Conservation (phyloP, 2,888 invertebrate genomes). For the Cephus rjabovi region DNA sequence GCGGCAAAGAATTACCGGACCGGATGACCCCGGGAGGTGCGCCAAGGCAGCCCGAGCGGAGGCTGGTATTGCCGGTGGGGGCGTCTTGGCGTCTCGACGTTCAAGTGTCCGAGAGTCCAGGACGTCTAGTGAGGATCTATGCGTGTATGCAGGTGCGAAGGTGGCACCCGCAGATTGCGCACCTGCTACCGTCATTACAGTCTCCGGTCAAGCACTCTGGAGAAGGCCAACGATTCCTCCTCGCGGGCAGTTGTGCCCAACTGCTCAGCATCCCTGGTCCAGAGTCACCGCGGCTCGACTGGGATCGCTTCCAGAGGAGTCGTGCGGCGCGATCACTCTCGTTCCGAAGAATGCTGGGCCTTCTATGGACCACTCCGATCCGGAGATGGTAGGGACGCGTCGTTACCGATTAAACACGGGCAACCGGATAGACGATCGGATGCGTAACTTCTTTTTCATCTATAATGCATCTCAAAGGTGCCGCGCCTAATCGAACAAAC, state of each 20-base stretch:
- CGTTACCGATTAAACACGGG: slow-evolving; percentile 5
- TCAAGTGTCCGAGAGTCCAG: slow-evolving; percentile 29
- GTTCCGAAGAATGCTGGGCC: neutral
- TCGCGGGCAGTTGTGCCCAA: neutral
- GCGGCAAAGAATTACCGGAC: neutral
- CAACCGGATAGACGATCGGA: slow-evolving; percentile 6
- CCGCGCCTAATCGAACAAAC: slow-evolving; percentile 4
- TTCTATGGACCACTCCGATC: neutral
- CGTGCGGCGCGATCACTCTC: neutral
- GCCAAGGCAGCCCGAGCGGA: neutral
- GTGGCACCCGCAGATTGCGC: slow-evolving; percentile 55
- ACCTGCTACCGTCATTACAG: slow-evolving; percentile 63
- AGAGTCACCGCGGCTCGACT: neutral
- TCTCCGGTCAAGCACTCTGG: slow-evolving; percentile 46
- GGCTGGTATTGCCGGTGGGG: neutral
- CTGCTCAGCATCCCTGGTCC: neutral
- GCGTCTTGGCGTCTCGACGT: slow-evolving; percentile 29
- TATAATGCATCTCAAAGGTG: slow-evolving; percentile 1
- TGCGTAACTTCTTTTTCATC: neutral
- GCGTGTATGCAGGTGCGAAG: slow-evolving; percentile 45
- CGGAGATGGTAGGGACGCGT: neutral
- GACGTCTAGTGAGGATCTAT: slow-evolving; percentile 21
- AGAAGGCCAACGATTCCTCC: slow-evolving; percentile 30
- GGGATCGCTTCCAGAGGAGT: neutral
- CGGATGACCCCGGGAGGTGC: neutral